A percentile compares a stretch with the other conserved stretches of the same genome.
These are phyloP conservation scores for Ptychobarbus kaznakovi DNA, from an alignment of 2,797 vertebrate species.

Conservation along the genomic window DNA sequence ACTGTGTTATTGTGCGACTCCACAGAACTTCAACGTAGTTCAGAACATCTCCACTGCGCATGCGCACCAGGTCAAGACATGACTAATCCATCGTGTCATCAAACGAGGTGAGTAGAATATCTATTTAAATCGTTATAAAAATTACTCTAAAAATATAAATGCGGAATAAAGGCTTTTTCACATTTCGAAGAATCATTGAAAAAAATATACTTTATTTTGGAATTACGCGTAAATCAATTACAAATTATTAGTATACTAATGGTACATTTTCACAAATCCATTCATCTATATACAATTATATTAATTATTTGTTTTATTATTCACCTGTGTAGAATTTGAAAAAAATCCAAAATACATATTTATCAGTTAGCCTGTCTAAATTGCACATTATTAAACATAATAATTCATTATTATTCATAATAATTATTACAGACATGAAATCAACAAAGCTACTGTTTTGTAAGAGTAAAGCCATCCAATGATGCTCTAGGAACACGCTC, in stretches of 20 bases:
- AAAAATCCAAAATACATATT: not conserved
- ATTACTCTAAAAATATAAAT: not conserved
- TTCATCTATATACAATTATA: not conserved
- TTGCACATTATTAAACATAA: not conserved
- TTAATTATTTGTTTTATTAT: not conserved
- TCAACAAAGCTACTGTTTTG: not conserved
- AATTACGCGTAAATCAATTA: not conserved
- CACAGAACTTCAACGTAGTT: not conserved
- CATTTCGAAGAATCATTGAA: not conserved
- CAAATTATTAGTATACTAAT: not conserved
- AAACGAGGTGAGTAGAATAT: not conserved
- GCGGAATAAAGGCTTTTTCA: not conserved
- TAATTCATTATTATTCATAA: not conserved
- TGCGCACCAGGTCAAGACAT: not conserved
- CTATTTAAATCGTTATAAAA: not conserved
- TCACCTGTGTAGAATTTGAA: not conserved
- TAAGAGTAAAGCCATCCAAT: not conserved
- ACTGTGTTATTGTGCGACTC: not conserved
- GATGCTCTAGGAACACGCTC: slow-evolving; percentile 31
- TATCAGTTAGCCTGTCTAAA: not conserved
- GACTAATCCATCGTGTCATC: slow-evolving; percentile 16
- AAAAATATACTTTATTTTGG: slow-evolving; percentile 5
- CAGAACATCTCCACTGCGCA: not conserved
- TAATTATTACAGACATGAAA: not conserved
- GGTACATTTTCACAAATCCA: not conserved